phyloP scores from a whole-genome alignment of 2,113 vertebrate species.

The Pachycephala philippinensis region DNA sequence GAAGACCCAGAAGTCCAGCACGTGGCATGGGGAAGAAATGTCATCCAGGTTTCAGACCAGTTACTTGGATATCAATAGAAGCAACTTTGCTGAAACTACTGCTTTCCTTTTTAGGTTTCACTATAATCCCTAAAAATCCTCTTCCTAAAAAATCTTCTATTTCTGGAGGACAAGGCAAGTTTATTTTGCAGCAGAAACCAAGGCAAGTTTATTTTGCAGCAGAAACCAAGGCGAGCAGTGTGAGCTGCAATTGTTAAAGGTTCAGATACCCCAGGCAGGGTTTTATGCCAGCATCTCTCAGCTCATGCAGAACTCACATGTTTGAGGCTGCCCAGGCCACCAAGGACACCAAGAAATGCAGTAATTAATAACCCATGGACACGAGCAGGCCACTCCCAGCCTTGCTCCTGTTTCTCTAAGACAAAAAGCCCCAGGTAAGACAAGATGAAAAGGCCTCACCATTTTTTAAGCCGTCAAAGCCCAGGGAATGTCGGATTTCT shows the following conservation, averaged over 20 bases:
- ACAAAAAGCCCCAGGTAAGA: background rate
- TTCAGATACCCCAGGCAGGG: background rate
- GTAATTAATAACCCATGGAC: background rate
- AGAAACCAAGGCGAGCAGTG: background rate
- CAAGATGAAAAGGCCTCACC: conserved; percentile 66
- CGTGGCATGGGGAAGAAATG: background rate
- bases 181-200: background rate
- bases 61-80: background rate
- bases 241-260: background rate
- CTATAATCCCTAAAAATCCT: background rate
- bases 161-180: background rate
- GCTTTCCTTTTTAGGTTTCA: background rate
- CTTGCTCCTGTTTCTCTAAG: background rate
- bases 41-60: background rate
- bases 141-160: background rate
- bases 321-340: background rate
- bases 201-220: background rate
- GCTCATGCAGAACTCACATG: background rate
- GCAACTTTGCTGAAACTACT: background rate
- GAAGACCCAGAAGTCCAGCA: background rate
- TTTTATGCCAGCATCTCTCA: background rate
- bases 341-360: background rate
- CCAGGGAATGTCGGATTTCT: conserved; percentile 87
- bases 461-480: conserved; percentile 83
- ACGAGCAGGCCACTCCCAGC: background rate